Conservation (phyloP, 2,797 vertebrate species). For the Bryconaethiops microstoma region DNA sequence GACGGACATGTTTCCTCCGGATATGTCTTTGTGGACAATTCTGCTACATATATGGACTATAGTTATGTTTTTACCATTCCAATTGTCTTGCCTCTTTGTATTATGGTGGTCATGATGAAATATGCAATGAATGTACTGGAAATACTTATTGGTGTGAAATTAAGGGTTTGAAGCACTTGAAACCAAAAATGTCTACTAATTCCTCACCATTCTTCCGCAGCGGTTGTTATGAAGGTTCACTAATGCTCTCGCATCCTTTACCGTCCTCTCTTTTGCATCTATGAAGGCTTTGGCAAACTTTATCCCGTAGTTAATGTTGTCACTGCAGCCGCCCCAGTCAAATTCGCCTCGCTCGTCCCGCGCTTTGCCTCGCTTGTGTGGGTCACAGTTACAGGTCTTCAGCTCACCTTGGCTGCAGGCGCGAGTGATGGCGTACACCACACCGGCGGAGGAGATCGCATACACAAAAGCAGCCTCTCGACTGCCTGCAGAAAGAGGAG, state of each 20-base stretch:
- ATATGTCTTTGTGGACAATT: no score
- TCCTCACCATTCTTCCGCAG: constrained; percentile 92
- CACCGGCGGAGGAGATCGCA: constrained; percentile 95
- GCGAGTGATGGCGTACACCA: constrained; percentile 93
- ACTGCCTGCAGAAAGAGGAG: constrained; percentile 79
- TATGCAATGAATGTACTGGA: background rate
- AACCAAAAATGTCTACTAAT: background rate
- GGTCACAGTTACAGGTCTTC: constrained; percentile 92
- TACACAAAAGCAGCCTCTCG: constrained; percentile 97
- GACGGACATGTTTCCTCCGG: no score
- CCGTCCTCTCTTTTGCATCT: constrained; percentile 94
- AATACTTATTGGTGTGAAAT: background rate
- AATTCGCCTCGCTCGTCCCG: constrained; percentile 90
- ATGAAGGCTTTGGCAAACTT: constrained; percentile 95
- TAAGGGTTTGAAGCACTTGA: background rate
- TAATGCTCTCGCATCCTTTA: constrained; percentile 92
- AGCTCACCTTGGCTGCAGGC: constrained; percentile 98
- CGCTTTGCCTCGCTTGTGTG: constrained; percentile 87
- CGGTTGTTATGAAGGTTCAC: constrained; percentile 99
- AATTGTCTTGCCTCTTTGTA: background rate
- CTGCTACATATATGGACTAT: no score
- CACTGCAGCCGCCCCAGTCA: constrained; percentile 98
- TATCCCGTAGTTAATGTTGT: constrained; percentile 97
- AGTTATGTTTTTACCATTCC: no score
- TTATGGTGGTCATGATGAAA: background rate